Conservation (phyloP, 2,797 vertebrate genomes). For the Nyctalus aviator region DNA sequence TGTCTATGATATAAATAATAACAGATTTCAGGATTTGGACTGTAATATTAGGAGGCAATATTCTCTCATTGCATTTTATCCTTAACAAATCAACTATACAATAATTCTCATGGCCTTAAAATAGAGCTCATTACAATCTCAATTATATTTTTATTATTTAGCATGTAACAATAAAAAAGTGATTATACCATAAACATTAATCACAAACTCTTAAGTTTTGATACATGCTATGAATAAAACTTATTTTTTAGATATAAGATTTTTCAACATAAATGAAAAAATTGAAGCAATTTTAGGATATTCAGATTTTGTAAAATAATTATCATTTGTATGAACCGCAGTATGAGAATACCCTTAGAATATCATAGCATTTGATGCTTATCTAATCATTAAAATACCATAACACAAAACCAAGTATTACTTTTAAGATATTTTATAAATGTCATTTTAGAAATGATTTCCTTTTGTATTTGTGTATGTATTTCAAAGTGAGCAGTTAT, state of each 20-base stretch:
- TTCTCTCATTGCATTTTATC: neutral
- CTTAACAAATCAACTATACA: neutral
- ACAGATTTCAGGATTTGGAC: neutral
- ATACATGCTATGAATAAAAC: neutral
- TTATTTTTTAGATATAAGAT: conserved; percentile 23
- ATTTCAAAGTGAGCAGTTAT: neutral
- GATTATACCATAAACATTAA: conserved; percentile 27
- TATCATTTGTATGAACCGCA: conserved; percentile 36
- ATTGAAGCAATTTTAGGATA: neutral
- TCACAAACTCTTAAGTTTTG: neutral
- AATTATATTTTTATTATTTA: conserved; percentile 47
- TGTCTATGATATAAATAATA: neutral
- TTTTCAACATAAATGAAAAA: conserved; percentile 33
- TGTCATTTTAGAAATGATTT: neutral
- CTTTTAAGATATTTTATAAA: conserved; percentile 31
- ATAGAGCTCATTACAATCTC: neutral
- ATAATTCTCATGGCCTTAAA: neutral
- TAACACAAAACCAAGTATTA: conserved; percentile 42
- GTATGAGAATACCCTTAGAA: neutral
- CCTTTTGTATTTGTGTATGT: neutral
- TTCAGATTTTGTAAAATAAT: conserved; percentile 49
- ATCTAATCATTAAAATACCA: conserved; percentile 1
- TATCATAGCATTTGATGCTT: neutral
- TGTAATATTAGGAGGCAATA: neutral
- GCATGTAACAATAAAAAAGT: conserved; percentile 1